Evolutionary conservation across 2,113 vertebrate species (phyloP).

Genomic region (Actinemys pallida): DNA sequence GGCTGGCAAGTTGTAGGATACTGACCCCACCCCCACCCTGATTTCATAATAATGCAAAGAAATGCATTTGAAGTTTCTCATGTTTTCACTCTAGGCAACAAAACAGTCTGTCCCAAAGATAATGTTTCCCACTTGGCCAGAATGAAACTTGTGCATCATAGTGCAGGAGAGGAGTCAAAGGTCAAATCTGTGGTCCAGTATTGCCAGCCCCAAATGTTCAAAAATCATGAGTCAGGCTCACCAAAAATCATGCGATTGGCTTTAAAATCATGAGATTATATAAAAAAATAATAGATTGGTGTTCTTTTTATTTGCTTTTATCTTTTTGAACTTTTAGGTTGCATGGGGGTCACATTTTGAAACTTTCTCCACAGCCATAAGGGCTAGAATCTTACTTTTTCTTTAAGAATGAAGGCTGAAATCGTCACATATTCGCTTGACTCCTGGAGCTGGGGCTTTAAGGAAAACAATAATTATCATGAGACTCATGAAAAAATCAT

Average conservation of each 20-base stretch:
- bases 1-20: neutral
- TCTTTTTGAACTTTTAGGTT: neutral
- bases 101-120: neutral
- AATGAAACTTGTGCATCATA: neutral
- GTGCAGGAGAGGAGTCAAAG: neutral
- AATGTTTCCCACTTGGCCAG: neutral
- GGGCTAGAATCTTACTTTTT: neutral
- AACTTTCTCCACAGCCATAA: neutral
- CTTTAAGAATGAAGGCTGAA: neutral
- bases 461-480: too few species aligned
- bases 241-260: too few species aligned
- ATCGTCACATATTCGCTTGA: too few species aligned
- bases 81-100: neutral
- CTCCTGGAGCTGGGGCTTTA: too few species aligned
- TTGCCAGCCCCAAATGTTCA: neutral
- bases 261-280: too few species aligned
- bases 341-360: neutral
- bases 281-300: neutral
- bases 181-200: neutral
- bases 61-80: neutral
- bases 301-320: neutral
- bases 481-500: too few species aligned
- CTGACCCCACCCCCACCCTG: rapidly evolving
- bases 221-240: neutral
- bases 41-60: neutral